These are phyloP conservation scores for Pelusios castaneus DNA, from an alignment of 2,113 vertebrate species.

Conservation along the genomic window DNA sequence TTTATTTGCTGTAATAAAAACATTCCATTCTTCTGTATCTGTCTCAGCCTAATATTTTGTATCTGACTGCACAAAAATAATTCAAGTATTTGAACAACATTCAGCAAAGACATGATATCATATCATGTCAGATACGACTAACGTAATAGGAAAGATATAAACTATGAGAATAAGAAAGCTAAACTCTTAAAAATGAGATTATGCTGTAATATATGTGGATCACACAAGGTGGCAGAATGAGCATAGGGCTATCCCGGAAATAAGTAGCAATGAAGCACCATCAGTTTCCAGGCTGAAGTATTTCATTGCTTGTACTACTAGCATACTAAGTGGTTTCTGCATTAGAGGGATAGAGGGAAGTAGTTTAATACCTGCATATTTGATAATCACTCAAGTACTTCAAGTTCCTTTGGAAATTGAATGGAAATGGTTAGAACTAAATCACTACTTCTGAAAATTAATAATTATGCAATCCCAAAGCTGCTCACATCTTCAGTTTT, in stretches of 20 bases:
- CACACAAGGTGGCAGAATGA: constrained; percentile 84
- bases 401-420: constrained; percentile 57
- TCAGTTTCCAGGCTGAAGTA: background rate
- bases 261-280: background rate
- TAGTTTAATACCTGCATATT: constrained; percentile 44
- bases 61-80: background rate
- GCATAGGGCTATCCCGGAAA: constrained; percentile 56
- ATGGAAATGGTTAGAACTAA: constrained; percentile 54
- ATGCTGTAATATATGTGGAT: constrained; percentile 75
- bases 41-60: background rate
- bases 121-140: background rate
- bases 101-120: background rate
- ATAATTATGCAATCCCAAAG: constrained; percentile 11
- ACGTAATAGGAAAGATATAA: background rate
- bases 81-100: background rate
- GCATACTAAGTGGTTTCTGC: constrained; percentile 6
- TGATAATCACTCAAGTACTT: constrained; percentile 40
- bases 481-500: constrained; percentile 52
- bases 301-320: constrained; percentile 20
- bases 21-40: background rate
- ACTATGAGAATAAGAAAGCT: constrained; percentile 2
- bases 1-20: constrained; percentile 12
- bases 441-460: constrained; percentile 53
- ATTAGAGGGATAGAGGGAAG: constrained; percentile 1
- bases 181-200: constrained; percentile 31